Base-by-base conservation (phyloP, 2,888 invertebrate species). In the Microctonus brassicae region DNA sequence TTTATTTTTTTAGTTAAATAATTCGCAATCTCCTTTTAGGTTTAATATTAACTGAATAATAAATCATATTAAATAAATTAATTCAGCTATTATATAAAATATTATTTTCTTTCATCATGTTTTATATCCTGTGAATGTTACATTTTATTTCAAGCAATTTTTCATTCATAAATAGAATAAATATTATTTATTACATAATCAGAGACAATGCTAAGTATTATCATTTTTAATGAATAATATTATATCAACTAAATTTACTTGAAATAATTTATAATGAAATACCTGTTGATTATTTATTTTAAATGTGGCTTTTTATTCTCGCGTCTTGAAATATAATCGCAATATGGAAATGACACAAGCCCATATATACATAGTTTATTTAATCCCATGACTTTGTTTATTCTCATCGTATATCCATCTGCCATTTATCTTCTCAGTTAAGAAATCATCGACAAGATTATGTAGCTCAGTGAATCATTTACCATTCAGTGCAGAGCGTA, bases 201-300 rank as follows among this genome's bases (percentile, higher is more conserved):
- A 4, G 4, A n/a, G 13, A 9, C 17, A 11, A 2, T 33, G 17
- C n/a, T n/a, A n/a, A n/a, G n/a, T n/a, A n/a, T n/a, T 58, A 17
- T 11, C 29, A 33, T 33, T 17, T 29, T 17, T 58, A 26, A 58
- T 33, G 29, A n/a, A 58, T 29, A 29, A 58, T n/a, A 10, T 9
- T 13, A 33, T 13, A 29, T 58, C 17, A 29, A 17, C 1, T 3
- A 11, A 58, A 58, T 33, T 58, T 20, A 58, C 33, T 17, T 13
- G 7, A 29, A 58, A n/a, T 58, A 58, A 58, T 58, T 58, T 29
- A 9, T 33, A 58, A 58, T 5, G 39, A n/a, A n/a, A n/a, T n/a
- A n/a, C n/a, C n/a, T n/a, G n/a, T n/a, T n/a, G n/a, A n/a, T n/a
- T n/a, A n/a, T n/a, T n/a, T n/a, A n/a, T n/a, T n/a, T n/a, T n/a